Evolutionary conservation across 1,140 invertebrate species (phyloP).

Genomic region (Polypedilum vanderplanki): DNA sequence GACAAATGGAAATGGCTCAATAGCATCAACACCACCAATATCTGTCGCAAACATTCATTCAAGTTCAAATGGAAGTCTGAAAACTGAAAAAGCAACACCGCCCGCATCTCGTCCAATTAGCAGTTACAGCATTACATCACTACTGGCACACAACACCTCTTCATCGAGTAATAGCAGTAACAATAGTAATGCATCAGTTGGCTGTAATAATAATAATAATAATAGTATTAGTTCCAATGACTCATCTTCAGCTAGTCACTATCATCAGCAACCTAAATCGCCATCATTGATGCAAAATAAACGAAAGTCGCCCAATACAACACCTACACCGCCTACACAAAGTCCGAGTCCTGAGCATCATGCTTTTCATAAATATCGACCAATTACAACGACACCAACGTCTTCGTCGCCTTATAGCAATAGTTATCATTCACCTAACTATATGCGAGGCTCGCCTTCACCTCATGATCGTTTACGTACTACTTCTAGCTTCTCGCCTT

Average conservation of each 20-base stretch:
- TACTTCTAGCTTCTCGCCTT: not conserved
- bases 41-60: not conserved
- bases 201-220: slow-evolving; percentile 35
- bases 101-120: slow-evolving; percentile 42
- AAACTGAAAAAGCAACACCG: slow-evolving; percentile 32
- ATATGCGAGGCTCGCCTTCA: slow-evolving; percentile 28
- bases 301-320: not conserved
- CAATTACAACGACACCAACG: not conserved
- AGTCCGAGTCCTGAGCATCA: slow-evolving; percentile 22
- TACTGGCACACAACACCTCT: slow-evolving; percentile 50
- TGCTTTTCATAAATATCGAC: slow-evolving; percentile 25
- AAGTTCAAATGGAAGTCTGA: slow-evolving; percentile 32
- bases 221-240: slow-evolving; percentile 30
- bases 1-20: slow-evolving; percentile 30
- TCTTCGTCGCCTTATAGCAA: slow-evolving; percentile 20
- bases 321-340: not conserved
- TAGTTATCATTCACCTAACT: slow-evolving; percentile 10
- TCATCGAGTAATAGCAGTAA: slow-evolving; percentile 36
- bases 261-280: not conserved
- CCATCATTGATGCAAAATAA: slow-evolving; percentile 20
- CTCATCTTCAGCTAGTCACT: not conserved
- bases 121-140: slow-evolving; percentile 70
- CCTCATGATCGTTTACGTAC: slow-evolving; percentile 21
- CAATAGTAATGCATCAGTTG: slow-evolving; percentile 35
- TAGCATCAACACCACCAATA: slow-evolving; percentile 31